phyloP scores from a whole-genome alignment of 1,140 invertebrate genomes.

The Danaus plexippus region DNA sequence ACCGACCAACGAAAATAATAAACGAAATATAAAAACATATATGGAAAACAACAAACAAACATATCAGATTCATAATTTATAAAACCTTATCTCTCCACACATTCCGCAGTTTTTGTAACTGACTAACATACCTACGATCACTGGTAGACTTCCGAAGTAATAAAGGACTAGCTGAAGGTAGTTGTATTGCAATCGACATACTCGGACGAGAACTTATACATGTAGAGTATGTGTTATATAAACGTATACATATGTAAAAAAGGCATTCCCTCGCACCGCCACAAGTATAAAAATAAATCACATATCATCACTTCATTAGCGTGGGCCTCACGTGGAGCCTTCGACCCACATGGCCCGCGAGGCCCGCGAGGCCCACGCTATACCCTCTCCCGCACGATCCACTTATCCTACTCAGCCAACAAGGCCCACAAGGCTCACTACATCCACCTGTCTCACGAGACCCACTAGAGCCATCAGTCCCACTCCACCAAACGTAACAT shows the following conservation, averaged over 20 bases:
- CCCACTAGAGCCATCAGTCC: too few species aligned
- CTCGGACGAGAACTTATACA: too few species aligned
- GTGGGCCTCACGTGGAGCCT: not conserved
- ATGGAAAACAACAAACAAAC: conserved; percentile 45
- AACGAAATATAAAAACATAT: conserved; percentile 48
- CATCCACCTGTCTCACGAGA: too few species aligned
- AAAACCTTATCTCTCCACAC: too few species aligned
- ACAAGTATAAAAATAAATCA: conserved; percentile 63
- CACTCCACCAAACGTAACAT: conserved; percentile 24
- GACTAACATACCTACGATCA: conserved; percentile 32
- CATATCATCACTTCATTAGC: conserved; percentile 43
- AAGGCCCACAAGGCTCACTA: too few species aligned
- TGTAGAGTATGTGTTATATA: not conserved
- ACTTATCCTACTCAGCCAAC: too few species aligned
- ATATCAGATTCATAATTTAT: conserved; percentile 13
- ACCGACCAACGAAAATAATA: conserved; percentile 61
- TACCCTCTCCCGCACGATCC: too few species aligned
- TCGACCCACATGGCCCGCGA: too few species aligned
- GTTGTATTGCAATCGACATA: conserved; percentile 41
- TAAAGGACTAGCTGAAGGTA: conserved; percentile 52
- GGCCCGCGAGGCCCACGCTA: too few species aligned
- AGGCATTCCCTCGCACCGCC: conserved; percentile 32
- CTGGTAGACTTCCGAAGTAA: conserved; percentile 55
- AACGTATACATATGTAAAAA: conserved; percentile 14
- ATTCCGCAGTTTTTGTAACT: conserved; percentile 6